These are phyloP conservation scores for Listronotus oregonensis DNA, from an alignment of 1,140 invertebrate species.

Conservation along the genomic window DNA sequence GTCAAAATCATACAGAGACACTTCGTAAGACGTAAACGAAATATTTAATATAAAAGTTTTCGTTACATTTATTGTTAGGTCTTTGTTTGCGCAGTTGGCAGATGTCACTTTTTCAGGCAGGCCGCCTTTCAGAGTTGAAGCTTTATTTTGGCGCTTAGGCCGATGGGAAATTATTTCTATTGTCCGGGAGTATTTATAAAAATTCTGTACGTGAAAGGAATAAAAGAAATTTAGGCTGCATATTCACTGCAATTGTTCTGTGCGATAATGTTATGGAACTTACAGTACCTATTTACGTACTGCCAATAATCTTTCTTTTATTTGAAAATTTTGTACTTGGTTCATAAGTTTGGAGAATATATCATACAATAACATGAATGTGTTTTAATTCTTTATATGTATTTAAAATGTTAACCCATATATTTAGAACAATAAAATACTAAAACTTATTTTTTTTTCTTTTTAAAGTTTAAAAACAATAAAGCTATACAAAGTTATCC, in stretches of 20 bases:
- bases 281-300: neutral
- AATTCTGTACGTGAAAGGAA: conserved; percentile 9
- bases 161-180: conserved; percentile 20
- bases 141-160: conserved; percentile 3
- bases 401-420: no score
- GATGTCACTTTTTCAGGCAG: conserved; percentile 37
- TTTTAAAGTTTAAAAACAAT: no score
- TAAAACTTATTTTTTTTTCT: no score
- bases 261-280: neutral
- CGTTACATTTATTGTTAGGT: conserved; percentile 17
- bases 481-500: no score
- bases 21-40: conserved; percentile 29
- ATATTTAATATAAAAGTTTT: conserved; percentile 42
- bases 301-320: no score
- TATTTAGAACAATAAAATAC: no score
- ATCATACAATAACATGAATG: no score
- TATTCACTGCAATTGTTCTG: neutral
- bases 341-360: no score
- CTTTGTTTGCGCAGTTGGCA: conserved; percentile 27
- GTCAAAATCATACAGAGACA: conserved; percentile 31
- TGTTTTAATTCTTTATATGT: no score
- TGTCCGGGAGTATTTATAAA: conserved; percentile 16
- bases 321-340: no score
- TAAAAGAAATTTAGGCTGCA: neutral
- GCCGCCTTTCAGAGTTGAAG: conserved; percentile 8